phyloP scores from a whole-genome alignment of 1,140 invertebrate species.

The Temnothorax longispinosus region DNA sequence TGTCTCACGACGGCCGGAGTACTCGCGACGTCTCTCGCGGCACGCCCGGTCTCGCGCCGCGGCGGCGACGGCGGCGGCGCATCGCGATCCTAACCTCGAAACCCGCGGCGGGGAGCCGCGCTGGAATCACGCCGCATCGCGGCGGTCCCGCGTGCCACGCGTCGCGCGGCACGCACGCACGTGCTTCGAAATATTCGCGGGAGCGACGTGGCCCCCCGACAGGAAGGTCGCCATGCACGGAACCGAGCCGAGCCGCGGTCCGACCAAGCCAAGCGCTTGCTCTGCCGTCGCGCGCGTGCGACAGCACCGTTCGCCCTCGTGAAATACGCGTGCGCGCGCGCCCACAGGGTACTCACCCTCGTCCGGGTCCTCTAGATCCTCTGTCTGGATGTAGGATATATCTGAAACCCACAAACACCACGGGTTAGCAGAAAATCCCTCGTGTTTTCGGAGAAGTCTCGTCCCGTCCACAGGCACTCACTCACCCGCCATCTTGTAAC shows the following conservation, averaged over 20 bases:
- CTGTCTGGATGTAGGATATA: slow-evolving; percentile 82
- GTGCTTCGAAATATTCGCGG: slow-evolving; percentile 7
- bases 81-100: slow-evolving; percentile 67
- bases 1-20: slow-evolving; percentile 39
- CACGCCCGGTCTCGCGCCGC: slow-evolving; percentile 27
- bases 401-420: slow-evolving; percentile 85
- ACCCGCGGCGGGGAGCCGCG: slow-evolving; percentile 22
- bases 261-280: slow-evolving; percentile 17
- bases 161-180: slow-evolving; percentile 41
- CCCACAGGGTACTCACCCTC: slow-evolving; percentile 79
- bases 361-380: slow-evolving; percentile 78
- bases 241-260: slow-evolving; percentile 57
- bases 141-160: not conserved
- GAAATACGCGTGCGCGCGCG: not conserved
- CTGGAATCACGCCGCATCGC: slow-evolving; percentile 35
- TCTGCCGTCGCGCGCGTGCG: slow-evolving; percentile 19
- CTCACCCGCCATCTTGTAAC: slow-evolving; percentile 86
- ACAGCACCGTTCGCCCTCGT: not conserved
- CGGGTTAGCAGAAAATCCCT: slow-evolving; percentile 82
- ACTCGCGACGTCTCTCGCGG: not conserved
- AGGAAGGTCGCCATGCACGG: slow-evolving; percentile 50
- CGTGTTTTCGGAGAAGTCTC: slow-evolving; percentile 79
- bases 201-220: slow-evolving; percentile 27
- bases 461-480: slow-evolving; percentile 83
- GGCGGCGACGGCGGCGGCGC: not conserved